A percentile compares a stretch with the other conserved stretches of the same genome.
These are phyloP conservation scores for Scomberomorus guttatus DNA, from an alignment of 2,797 vertebrate species.

Conservation along the genomic window DNA sequence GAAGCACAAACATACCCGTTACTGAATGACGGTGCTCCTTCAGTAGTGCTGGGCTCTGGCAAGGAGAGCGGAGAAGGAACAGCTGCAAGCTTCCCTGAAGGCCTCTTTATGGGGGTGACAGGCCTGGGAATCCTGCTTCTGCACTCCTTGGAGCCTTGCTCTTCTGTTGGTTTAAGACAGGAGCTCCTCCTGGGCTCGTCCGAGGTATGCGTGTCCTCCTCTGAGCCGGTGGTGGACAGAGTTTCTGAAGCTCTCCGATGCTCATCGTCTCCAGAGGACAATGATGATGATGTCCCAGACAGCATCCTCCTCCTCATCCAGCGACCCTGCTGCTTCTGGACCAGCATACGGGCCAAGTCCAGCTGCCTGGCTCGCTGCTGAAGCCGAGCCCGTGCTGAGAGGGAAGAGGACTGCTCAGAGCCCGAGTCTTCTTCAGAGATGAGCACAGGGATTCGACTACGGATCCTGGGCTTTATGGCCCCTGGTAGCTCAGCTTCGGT, in stretches of 20 bases:
- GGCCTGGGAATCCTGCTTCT: conserved; percentile 90
- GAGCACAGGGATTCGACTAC: conserved; percentile 93
- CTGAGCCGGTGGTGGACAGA: conserved; percentile 91
- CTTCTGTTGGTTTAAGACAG: conserved; percentile 70
- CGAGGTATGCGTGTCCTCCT: conserved; percentile 92
- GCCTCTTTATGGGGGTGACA: conserved; percentile 72
- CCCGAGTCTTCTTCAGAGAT: conserved; percentile 92
- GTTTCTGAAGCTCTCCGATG: conserved; percentile 89
- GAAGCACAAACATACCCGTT: conserved; percentile 84
- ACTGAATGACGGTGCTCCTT: conserved; percentile 53
- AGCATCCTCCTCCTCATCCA: conserved; percentile 88
- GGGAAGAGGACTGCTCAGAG: conserved; percentile 89
- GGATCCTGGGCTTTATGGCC: conserved; percentile 72
- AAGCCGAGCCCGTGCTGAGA: conserved; percentile 88
- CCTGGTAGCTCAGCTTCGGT: conserved; percentile 18
- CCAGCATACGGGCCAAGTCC: conserved; percentile 91
- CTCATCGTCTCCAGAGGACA: conserved; percentile 91
- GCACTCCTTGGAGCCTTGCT: conserved; percentile 70
- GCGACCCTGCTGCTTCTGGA: conserved; percentile 92
- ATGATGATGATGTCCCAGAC: conserved; percentile 90
- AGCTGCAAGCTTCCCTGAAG: conserved; percentile 37
- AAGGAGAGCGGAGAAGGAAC: conserved; percentile 57
- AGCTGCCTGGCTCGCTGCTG: conserved; percentile 87
- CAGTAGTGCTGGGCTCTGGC: conserved; percentile 53
- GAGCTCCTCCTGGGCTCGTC: conserved; percentile 86